phyloP scores from a whole-genome alignment of 2,797 vertebrate genomes.

The Protosalanx chinensis region DNA sequence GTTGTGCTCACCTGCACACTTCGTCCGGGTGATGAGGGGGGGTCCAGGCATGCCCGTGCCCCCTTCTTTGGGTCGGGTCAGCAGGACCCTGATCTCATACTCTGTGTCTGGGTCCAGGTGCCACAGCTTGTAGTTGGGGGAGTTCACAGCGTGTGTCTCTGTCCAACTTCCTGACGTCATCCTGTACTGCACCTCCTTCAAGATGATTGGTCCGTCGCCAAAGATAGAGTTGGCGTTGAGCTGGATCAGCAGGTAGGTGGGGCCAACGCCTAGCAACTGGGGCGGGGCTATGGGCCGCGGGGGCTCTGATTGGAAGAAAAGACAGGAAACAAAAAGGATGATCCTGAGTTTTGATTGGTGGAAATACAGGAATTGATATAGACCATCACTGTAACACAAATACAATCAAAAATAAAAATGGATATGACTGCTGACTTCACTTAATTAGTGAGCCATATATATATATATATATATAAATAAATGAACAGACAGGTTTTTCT shows the following conservation, averaged over 20 bases:
- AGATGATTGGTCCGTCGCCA: constrained; percentile 93
- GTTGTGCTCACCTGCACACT: constrained; percentile 89
- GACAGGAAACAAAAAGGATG: background rate
- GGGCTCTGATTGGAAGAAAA: constrained; percentile 75
- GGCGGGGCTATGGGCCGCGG: constrained; percentile 95
- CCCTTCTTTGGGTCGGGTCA: constrained; percentile 92
- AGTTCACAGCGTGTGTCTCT: constrained; percentile 95
- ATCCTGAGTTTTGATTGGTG: background rate
- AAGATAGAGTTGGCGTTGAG: constrained; percentile 98
- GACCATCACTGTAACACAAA: background rate
- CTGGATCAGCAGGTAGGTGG: constrained; percentile 95
- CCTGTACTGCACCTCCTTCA: constrained; percentile 94
- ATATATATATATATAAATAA: too few species aligned
- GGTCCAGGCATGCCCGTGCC: constrained; percentile 93
- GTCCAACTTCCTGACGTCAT: constrained; percentile 97
- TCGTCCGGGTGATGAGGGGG: constrained; percentile 91
- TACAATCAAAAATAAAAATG: background rate
- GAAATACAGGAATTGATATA: background rate
- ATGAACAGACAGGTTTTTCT: background rate
- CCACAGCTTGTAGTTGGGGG: constrained; percentile 95
- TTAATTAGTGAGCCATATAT: background rate
- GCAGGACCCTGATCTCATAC: constrained; percentile 92
- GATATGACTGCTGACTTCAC: background rate
- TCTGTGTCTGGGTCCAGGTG: constrained; percentile 97
- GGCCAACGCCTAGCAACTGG: constrained; percentile 90